A percentile compares a stretch with the other conserved stretches of the same genome.
Conservation (phyloP, 2,888 invertebrate genomes). For the Acanthacorydalis orientalis region DNA sequence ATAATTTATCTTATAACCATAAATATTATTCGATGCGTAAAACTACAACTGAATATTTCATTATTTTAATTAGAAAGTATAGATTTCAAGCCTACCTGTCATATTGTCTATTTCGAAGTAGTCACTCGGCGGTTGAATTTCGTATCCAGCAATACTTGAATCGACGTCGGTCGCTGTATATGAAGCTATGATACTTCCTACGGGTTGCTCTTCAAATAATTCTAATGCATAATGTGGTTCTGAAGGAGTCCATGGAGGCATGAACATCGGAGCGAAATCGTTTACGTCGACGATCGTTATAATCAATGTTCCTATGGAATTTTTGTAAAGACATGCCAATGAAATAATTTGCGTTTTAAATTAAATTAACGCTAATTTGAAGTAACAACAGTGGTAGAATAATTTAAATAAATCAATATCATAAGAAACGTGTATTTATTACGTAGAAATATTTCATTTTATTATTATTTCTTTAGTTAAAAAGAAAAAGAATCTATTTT, state of each 20-base stretch:
- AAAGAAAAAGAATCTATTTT: no score
- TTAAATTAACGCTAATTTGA: no score
- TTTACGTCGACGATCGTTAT: slow-evolving; percentile 56
- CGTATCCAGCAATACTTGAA: slow-evolving; percentile 62
- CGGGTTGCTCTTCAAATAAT: slow-evolving; percentile 67
- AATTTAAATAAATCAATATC: no score
- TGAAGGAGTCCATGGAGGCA: slow-evolving; percentile 51
- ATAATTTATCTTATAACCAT: no score
- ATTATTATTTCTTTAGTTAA: no score
- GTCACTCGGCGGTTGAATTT: slow-evolving; percentile 49
- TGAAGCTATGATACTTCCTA: slow-evolving; percentile 59
- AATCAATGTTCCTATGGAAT: slow-evolving; percentile 37
- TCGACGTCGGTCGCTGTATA: slow-evolving; percentile 67
- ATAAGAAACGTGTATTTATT: no score
- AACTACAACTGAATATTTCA: no score
- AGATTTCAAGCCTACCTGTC: slow-evolving; percentile 37
- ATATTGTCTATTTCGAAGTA: slow-evolving; percentile 68
- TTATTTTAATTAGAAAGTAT: neutral
- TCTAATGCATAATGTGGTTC: slow-evolving; percentile 45
- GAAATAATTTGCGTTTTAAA: no score
- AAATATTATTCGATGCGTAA: no score
- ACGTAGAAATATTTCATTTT: no score
- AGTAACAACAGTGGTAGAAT: no score
- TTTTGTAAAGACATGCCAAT: no score
- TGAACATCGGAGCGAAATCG: slow-evolving; percentile 51